Evolutionary conservation across 2,888 invertebrate genomes (phyloP), one percentile per base, ranked within the genome.

Genomic region (Caenorhabditis zanzibari): DNA sequence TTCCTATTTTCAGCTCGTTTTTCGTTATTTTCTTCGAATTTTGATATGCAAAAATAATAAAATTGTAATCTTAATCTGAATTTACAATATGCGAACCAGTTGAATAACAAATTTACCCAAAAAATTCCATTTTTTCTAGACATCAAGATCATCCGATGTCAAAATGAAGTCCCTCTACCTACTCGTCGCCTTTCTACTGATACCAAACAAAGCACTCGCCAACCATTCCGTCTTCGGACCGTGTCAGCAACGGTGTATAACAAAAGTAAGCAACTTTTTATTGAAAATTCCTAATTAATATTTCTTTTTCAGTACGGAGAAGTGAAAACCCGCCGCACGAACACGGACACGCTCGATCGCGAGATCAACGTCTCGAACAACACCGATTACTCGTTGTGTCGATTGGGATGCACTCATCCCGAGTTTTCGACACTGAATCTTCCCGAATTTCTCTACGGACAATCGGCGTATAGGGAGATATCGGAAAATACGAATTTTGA

Each of bases 371-470:
- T 86, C 41, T 28, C 47, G 9, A 82, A 86, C 54, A 84, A 80
- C 41, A 84, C 84, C 2, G 81, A 86, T n/a, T 86, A 84, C 44
- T 79, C 77, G 10, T 52, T 86, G 84, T 86, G 86, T 41, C 82
- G 84, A 61, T 66, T 86, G 9, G 86, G 86, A 52, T 86, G 86
- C 54, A 75, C 64, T 41, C 75, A 76, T 24, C 84, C 84, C 5
- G 76, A 75, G 41, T 84, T 82, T 58, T 71, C 58, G 9, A 79
- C 84, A 2, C 73, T 86, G 12, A 75, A 61, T 14, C 66, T 86
- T 1, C 82, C 86, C 1, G 84, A 84, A 12, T 84, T 86, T 26
- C 41, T 58, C 16, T 74, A 58, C 28, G 86, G 86, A 44, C 86
- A 86, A 63, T 32, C 49, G 5, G 76, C 83, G 14, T 83, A 83